Evolutionary conservation across 2,113 vertebrate species (phyloP).

Genomic region (Holacanthus passer): DNA sequence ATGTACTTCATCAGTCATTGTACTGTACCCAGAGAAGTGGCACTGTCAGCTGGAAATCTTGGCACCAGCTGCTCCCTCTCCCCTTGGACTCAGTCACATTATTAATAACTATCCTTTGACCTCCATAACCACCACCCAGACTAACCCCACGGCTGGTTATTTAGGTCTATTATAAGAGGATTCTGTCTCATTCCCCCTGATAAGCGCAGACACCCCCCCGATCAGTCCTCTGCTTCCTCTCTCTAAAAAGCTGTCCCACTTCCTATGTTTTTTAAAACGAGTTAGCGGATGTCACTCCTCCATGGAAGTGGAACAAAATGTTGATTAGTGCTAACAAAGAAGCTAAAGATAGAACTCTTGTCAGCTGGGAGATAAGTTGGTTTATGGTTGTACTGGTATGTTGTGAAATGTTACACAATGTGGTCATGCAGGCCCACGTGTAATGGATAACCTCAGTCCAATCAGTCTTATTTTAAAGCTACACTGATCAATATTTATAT

Average conservation of each 20-base stretch:
- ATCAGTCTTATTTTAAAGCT: too few species aligned
- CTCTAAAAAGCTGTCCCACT: slow-evolving; percentile 38
- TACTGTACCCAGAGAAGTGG: background rate
- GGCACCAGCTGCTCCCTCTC: slow-evolving; percentile 42
- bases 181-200: slow-evolving; percentile 39
- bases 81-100: slow-evolving; percentile 33
- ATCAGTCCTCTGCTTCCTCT: slow-evolving; percentile 16
- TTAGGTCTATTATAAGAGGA: slow-evolving; percentile 60
- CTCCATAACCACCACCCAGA: slow-evolving; percentile 35
- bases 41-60: slow-evolving; percentile 13
- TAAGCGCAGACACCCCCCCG: slow-evolving; percentile 26
- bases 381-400: slow-evolving; percentile 1
- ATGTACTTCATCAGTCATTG: slow-evolving; percentile 10
- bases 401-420: background rate
- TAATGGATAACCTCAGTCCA: background rate
- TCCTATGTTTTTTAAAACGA: slow-evolving; percentile 34
- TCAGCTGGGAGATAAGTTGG: slow-evolving; percentile 18
- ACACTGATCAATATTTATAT: background rate
- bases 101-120: slow-evolving; percentile 53
- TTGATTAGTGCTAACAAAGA: slow-evolving; percentile 10
- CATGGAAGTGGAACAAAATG: slow-evolving; percentile 26
- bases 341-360: slow-evolving; percentile 30
- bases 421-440: background rate
- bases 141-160: slow-evolving; percentile 49
- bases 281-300: background rate